Conservation (phyloP, 2,797 vertebrate genomes). For the Naso thynnoides region DNA sequence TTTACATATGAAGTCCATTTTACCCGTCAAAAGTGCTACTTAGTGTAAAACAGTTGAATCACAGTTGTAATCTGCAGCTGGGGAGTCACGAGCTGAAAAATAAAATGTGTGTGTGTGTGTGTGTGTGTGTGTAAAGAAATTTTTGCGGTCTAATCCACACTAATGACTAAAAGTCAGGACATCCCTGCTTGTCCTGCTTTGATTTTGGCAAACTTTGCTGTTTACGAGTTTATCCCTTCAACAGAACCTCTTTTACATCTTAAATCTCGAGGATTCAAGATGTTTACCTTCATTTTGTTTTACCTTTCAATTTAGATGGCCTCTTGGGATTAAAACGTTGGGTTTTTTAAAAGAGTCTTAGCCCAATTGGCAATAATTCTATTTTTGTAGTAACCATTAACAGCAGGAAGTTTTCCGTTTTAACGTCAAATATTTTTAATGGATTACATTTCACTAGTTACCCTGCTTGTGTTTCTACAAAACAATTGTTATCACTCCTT, state of each 20-base stretch:
- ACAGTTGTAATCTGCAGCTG: no score
- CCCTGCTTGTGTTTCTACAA: background rate
- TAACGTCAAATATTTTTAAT: background rate
- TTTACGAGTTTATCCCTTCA: background rate
- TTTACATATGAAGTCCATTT: background rate
- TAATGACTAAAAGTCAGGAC: no score
- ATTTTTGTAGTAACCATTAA: background rate
- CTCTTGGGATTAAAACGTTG: background rate
- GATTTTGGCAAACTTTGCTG: background rate
- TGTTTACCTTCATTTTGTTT: background rate
- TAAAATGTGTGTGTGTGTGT: no score
- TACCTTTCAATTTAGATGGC: background rate
- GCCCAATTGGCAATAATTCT: background rate
- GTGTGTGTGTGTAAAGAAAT: no score
- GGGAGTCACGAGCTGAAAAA: no score
- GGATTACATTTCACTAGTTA: background rate
- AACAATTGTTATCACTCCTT: no score
- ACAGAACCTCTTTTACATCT: background rate
- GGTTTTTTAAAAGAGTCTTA: background rate
- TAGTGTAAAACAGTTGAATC: no score
- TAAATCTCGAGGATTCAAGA: background rate
- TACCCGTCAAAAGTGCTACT: no score
- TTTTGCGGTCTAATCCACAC: no score
- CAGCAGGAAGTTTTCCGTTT: background rate
- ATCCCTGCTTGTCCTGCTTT: background rate